These are phyloP conservation scores for Montipora capitata DNA, from an alignment of 92 coral and sea anemone species.

Conservation along the genomic window DNA sequence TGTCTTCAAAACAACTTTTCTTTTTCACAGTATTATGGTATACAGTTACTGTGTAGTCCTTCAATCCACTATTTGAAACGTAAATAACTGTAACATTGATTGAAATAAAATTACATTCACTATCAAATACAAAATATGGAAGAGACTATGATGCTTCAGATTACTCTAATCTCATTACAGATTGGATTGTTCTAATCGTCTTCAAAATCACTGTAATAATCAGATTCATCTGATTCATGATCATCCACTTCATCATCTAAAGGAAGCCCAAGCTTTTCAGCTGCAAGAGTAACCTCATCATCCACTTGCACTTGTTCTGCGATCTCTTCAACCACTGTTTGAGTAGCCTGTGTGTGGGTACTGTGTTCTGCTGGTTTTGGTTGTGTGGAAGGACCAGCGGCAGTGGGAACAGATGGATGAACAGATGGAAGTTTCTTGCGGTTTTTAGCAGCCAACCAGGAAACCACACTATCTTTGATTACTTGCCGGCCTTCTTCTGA, in stretches of 20 bases:
- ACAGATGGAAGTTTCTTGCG: conserved; percentile 24
- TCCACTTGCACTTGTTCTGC: conserved; percentile 13
- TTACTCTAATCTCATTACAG: background rate
- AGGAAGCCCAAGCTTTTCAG: conserved; percentile 56
- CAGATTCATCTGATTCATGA: conserved; percentile 44
- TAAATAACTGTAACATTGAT: too few species aligned
- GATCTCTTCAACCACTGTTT: conserved; percentile 31
- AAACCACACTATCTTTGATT: conserved; percentile 40
- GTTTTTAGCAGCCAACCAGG: conserved; percentile 36
- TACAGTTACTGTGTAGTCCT: too few species aligned
- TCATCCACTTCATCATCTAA: conserved; percentile 29
- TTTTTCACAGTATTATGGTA: conserved; percentile 10
- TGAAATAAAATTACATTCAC: too few species aligned
- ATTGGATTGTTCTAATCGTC: conserved; percentile 19
- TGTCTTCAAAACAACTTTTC: conserved; percentile 16
- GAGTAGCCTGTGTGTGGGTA: conserved; percentile 39
- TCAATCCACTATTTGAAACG: too few species aligned
- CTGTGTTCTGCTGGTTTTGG: conserved; percentile 35
- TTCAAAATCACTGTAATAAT: conserved; percentile 35
- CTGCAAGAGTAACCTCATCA: conserved; percentile 43
- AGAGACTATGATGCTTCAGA: too few species aligned
- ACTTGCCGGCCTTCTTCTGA: conserved; percentile 15
- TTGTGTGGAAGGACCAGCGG: background rate
- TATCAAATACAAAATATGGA: too few species aligned
- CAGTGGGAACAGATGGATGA: background rate